Base-by-base conservation (phyloP, 2,797 vertebrate genomes). In the Coluber constrictor region DNA sequence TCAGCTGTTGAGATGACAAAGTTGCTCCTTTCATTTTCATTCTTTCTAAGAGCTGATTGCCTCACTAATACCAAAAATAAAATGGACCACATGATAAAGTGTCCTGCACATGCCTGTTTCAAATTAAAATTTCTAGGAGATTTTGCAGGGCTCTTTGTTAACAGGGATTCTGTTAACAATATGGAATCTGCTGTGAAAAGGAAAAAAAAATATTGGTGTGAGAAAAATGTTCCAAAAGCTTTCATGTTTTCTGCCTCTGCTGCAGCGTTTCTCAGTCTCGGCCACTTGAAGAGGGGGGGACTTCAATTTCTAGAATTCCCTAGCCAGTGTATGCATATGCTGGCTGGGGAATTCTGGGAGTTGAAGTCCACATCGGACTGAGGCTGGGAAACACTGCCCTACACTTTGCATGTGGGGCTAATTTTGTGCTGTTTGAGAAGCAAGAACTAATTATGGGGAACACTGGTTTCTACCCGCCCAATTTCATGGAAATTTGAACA, bases 401-500 rank as follows among this genome's bases (percentile, higher is more conserved):
- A 89, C 20, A n/a, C 11, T 83, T 11, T 43, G 90, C 63, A 27
- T 66, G 74, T 0, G 5, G 90, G 16, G 25, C 23, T 57, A 23
- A 86, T 93, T 95, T 94, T 86, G 90, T 56, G 60, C 70, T 16
- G 90, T 20, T 83, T 32, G 86, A 93, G 63, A 83, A 93, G 87
- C 74, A 55, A 92, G 54, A 66, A 25, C 91, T 94, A 95, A 94
- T 95, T 90, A 63, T 16, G 29, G 94, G 70, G 93, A 88, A 93
- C 79, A 18, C 27, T 74, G 0, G 0, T 93, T 92, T 88, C 83
- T 61, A 43, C 92, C 91, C 32, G 27, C 60, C 93, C 55, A 55
- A 55, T 94, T 95, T 96, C 91, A 94, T 55, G 55, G 96, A 95
- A 94, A 95, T 93, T 94, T 95, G 63, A 95, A 90, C 92, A 96